These are phyloP conservation scores for Sarcophaga caerulescens DNA, from an alignment of 2,888 invertebrate species.

Conservation along the genomic window DNA sequence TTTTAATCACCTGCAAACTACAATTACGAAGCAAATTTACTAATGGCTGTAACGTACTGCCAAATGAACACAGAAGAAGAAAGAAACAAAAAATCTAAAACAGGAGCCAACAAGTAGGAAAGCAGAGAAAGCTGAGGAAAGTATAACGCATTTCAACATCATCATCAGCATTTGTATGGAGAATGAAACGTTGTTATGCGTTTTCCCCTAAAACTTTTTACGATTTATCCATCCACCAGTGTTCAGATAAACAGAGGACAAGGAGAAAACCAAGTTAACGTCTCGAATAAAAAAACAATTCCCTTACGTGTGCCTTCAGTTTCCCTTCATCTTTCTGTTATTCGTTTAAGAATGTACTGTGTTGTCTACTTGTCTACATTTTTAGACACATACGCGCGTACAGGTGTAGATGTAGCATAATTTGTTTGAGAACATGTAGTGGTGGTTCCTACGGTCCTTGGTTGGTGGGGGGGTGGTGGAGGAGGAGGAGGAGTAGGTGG, in stretches of 20 bases:
- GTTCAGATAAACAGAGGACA: no score
- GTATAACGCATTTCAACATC: constrained; percentile 6
- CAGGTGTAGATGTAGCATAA: constrained; percentile 30
- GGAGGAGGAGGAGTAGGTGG: not conserved
- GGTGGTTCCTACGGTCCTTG: no score
- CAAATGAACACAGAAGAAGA: not conserved
- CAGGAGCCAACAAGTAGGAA: not conserved
- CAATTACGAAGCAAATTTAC: constrained; percentile 77
- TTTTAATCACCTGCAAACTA: constrained; percentile 80
- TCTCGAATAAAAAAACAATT: constrained; percentile 8
- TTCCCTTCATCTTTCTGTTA: not conserved
- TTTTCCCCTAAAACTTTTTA: constrained; percentile 1
- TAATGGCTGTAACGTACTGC: constrained; percentile 52
- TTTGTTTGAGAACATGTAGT: constrained; percentile 14
- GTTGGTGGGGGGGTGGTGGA: no score
- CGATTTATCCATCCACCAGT: not conserved
- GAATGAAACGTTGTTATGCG: constrained; percentile 28
- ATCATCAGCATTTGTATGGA: constrained; percentile 42
- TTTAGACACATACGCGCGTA: not conserved
- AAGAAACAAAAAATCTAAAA: constrained; percentile 3
- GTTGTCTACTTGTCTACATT: not conserved
- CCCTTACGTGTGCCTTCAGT: constrained; percentile 42
- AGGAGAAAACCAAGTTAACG: not conserved
- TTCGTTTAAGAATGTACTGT: not conserved
- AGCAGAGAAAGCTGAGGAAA: constrained; percentile 33